phyloP scores from a whole-genome alignment of 2,113 vertebrate species.

The Galeopterus variegatus region DNA sequence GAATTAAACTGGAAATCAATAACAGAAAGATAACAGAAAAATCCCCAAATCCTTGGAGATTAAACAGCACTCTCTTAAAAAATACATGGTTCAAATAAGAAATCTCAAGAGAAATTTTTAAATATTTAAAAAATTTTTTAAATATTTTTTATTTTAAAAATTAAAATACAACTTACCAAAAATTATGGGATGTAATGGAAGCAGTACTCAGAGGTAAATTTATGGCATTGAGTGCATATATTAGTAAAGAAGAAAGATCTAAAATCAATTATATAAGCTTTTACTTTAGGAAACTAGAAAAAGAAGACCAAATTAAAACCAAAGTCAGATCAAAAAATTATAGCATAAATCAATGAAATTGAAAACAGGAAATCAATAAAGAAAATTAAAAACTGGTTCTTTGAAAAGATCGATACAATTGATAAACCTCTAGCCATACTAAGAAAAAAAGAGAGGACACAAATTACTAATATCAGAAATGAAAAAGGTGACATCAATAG shows the following conservation, averaged over 20 bases:
- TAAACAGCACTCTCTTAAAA: background rate
- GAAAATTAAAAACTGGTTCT: background rate
- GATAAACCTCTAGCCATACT: background rate
- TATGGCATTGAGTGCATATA: background rate
- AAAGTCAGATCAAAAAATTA: too few relatives aligned
- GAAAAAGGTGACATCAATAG: background rate
- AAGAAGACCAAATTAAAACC: background rate
- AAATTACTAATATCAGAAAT: background rate
- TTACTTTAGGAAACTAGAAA: background rate
- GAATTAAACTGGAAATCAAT: constrained; percentile 2
- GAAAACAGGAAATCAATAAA: constrained; percentile 21
- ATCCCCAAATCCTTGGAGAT: background rate
- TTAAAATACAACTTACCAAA: background rate
- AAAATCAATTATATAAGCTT: background rate
- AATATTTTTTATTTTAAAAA: background rate
- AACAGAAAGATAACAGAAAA: background rate
- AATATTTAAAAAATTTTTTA: background rate
- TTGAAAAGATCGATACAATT: background rate
- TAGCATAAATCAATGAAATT: background rate
- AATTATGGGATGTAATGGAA: background rate
- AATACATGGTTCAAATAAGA: background rate
- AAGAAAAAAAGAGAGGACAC: background rate
- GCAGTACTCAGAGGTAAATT: background rate
- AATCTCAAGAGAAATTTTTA: background rate
- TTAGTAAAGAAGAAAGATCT: background rate